Evolutionary conservation across 2,113 vertebrate genomes (phyloP).

Genomic region (Gymnobelideus leadbeateri): DNA sequence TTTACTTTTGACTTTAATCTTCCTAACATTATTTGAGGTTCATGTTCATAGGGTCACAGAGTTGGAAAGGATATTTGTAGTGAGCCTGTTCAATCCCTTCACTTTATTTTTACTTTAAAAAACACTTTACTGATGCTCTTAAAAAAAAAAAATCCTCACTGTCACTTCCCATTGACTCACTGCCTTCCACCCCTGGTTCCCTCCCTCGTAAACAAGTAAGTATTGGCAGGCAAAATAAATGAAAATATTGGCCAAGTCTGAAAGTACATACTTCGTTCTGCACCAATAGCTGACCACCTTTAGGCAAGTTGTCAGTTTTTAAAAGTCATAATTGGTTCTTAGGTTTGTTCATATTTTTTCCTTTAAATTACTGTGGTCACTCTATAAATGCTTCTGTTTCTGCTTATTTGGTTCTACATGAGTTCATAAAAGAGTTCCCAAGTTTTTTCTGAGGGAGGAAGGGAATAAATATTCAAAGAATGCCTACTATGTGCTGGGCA

Average conservation of each 20-base stretch:
- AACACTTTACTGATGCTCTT: neutral
- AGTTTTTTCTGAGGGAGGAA: neutral
- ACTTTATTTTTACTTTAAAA: neutral
- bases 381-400: neutral
- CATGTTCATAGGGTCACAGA: neutral
- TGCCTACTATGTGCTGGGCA: neutral
- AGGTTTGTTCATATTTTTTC: neutral
- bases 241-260: neutral
- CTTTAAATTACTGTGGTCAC: neutral
- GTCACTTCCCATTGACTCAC: neutral
- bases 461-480: neutral
- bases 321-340: neutral
- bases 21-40: neutral
- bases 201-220: neutral
- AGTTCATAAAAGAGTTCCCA: neutral
- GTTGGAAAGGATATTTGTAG: neutral
- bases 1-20: neutral
- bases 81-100: neutral
- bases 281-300: neutral
- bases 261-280: neutral
- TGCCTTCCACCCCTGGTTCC: neutral
- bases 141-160: neutral
- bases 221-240: neutral
- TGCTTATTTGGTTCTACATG: neutral
- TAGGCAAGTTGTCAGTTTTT: neutral